Evolutionary conservation across 2,888 invertebrate genomes (phyloP), one percentile per base, ranked within the genome.

Genomic region (Drosophila imparisetae): DNA sequence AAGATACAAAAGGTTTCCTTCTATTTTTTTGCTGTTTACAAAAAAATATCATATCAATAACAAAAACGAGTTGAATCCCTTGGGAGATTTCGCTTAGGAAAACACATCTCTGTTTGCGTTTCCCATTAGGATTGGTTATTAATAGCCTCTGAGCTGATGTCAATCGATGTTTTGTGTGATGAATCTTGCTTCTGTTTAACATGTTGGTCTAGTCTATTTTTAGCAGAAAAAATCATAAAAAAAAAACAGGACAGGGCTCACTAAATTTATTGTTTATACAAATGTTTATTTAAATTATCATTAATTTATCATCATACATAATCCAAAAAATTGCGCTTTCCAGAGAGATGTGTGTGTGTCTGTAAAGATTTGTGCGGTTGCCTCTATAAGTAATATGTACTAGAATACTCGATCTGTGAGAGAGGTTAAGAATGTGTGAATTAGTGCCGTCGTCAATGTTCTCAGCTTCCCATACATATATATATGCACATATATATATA

Each of bases 261-360:
- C 60, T 64, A 76, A 78, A 80, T 86, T 76, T 73, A 88, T 83
- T 88, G 81, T 81, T 81, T 83, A 77, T 77, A 86, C 78, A 88
- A 85, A 79, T 76, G 81, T 79, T 87, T 87, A 85, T 77, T 79
- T 70, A 81, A 87, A 87, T 87, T 85, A 86, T 88, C 88, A 85
- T 85, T 86, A 75, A 87, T 85, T 85, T 85, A 87, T 81, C 75
- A 54, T 54, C 45, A 72, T 73, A 58, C 78, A 72, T 68, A 81
- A 83, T 86, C 78, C 73, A 64, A 70, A 29, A 48, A 40, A 40
- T 45, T 77, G 77, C 65, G 76, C 68, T 77, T 63, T 50, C 21
- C 34, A 27, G 40, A 36, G 40, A 34, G 32, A 32, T 65, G 45
- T 42, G 42, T 54, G 53, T 42, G 21, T 24, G 57, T 57, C 59